Evolutionary conservation across 2,797 vertebrate species (phyloP).

Genomic region (Gymnoscopelus braueri): DNA sequence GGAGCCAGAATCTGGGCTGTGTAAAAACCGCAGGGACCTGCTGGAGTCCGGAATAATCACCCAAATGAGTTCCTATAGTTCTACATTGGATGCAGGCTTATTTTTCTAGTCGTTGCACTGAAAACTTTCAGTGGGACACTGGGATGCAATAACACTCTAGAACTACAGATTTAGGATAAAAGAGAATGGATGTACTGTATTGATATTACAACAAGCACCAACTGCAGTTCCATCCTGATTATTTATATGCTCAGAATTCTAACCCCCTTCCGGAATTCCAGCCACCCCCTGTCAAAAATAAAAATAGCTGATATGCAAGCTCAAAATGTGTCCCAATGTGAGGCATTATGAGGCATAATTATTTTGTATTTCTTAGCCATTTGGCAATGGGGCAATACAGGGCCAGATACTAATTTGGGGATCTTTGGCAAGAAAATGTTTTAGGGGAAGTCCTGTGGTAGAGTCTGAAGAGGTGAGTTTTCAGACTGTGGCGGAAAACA

Average conservation of each 20-base stretch:
- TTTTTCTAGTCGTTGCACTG: conserved; percentile 36
- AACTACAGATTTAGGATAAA: conserved; percentile 47
- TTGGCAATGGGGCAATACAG: too few relatives aligned
- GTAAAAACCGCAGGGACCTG: conserved; percentile 10
- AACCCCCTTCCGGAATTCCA: not conserved
- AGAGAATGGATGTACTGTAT: conserved; percentile 22
- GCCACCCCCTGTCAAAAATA: too few relatives aligned
- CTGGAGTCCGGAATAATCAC: conserved; percentile 40
- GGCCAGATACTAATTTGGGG: too few relatives aligned
- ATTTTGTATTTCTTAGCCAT: too few relatives aligned
- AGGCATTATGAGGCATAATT: too few relatives aligned
- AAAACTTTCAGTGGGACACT: conserved; percentile 34
- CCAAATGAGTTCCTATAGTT: conserved; percentile 51
- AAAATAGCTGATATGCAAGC: too few relatives aligned
- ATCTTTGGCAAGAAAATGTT: too few relatives aligned
- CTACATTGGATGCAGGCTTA: conserved; percentile 28
- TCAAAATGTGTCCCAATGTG: too few relatives aligned
- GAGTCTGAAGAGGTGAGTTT: too few relatives aligned
- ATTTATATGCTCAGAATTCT: conserved; percentile 14
- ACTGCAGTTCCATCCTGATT: conserved; percentile 29
- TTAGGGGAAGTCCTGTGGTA: too few relatives aligned
- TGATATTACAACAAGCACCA: conserved; percentile 22
- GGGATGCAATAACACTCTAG: conserved; percentile 40
- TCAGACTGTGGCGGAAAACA: too few relatives aligned
- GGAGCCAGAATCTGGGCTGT: conserved; percentile 34